Percentiles rank a stretch among this genome's conserved stretches.
phyloP scores from a whole-genome alignment of 2,113 vertebrate species.

The Struthio camelus region DNA sequence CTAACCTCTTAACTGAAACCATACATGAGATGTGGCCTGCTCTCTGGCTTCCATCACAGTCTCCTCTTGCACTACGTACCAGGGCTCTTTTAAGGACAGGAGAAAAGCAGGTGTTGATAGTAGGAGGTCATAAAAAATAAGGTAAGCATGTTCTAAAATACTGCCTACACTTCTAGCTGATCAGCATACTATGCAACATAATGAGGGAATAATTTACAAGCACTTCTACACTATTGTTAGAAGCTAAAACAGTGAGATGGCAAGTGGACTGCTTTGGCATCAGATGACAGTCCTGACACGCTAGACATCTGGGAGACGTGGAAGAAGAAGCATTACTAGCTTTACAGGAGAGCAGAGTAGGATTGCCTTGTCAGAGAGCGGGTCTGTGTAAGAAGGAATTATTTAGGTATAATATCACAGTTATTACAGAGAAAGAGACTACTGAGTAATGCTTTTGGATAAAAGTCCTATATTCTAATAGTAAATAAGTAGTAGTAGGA shows the following conservation, averaged over 20 bases:
- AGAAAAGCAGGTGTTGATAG: fast-evolving
- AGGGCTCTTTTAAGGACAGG: background rate
- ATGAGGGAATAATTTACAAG: background rate
- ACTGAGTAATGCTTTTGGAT: background rate
- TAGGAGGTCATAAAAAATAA: background rate
- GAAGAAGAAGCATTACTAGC: background rate
- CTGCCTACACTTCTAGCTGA: background rate
- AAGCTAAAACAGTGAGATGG: background rate
- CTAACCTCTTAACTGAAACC: background rate
- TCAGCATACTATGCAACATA: background rate
- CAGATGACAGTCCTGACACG: background rate
- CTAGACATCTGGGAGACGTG: background rate
- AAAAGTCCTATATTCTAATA: background rate
- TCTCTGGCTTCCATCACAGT: background rate
- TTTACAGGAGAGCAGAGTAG: background rate
- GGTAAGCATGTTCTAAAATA: background rate
- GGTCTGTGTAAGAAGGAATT: background rate
- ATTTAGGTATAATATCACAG: background rate
- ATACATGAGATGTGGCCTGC: background rate
- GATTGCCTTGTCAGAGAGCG: background rate
- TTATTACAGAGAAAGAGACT: background rate
- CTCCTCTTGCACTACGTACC: background rate
- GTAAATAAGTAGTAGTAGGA: background rate
- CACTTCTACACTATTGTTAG: background rate
- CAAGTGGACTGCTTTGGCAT: background rate